Evolutionary conservation across 2,888 invertebrate species (phyloP), one percentile per base, ranked within the genome.

Genomic region (Cenopis cana): DNA sequence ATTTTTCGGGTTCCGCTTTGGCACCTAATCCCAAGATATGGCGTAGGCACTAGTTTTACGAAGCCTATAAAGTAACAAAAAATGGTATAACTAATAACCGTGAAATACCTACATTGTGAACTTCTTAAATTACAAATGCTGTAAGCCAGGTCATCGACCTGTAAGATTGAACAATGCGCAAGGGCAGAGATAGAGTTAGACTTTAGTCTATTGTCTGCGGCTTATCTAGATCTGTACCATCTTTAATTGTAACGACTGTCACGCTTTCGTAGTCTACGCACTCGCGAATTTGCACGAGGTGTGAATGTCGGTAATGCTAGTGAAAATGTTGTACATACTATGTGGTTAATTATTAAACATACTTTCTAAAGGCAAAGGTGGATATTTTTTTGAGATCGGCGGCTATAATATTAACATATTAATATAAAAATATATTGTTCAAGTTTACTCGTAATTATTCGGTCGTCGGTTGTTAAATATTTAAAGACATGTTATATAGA

Each of bases 181-280:
- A 64, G 81, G 74, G 69, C 73, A 69, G 61, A 77, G 76, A 75
- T 75, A 74, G 74, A 75, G 74, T 67, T 57, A 60, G 60, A 60
- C 66, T 70, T 69, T 70, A 77, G 80, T 79, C 80, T 80, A 84
- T 82, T 80, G 82, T 81, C 74, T 81, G 74, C 76, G 74, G 83
- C 59, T 71, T 84, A 88, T 88, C 87, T 81, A 81, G 85, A 86
- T 85, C 46, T 61, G 57, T 46, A 76, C 78, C 79, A 80, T 77
- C 70, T 75, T 78, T 86, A 85, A 83, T 85, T 85, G 83, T 84
- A 78, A 75, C 66, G 66, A 67, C 74, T 69, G 86, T 85, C 84
- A 87, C 85, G 88, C 87, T 87, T 85, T 86, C 86, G 68, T 80
- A 76, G 77, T 66, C 55, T 73, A 73, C 66, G 66, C 70, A 60